Percentiles rank a stretch among this genome's conserved stretches.
These are phyloP conservation scores for Cancer borealis DNA, from an alignment of 2,888 invertebrate species.

Conservation along the genomic window DNA sequence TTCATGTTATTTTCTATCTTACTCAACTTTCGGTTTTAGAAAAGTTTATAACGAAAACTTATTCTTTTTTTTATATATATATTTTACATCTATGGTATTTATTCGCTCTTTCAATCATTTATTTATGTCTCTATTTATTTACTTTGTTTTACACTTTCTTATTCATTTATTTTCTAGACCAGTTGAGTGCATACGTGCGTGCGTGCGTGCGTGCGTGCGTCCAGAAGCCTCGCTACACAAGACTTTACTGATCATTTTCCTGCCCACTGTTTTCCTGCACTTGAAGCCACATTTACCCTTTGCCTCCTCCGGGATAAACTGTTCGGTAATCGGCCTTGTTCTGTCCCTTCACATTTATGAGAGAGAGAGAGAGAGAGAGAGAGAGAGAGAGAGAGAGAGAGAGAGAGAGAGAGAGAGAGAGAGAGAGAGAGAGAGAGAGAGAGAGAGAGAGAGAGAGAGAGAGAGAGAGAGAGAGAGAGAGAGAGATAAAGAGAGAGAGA, in stretches of 20 bases:
- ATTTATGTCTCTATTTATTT: neutral
- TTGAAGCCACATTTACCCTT: neutral
- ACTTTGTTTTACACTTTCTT: neutral
- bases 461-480: conserved; percentile 20
- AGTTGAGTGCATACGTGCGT: too few relatives aligned
- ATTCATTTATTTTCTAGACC: neutral
- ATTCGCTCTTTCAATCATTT: too few relatives aligned
- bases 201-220: too few relatives aligned
- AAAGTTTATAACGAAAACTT: too few relatives aligned
- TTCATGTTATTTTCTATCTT: too few relatives aligned
- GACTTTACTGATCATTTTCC: too few relatives aligned
- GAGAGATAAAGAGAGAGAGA: neutral
- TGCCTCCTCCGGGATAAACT: neutral
- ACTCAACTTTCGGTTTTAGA: too few relatives aligned
- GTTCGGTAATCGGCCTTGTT: neutral
- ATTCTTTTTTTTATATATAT: too few relatives aligned
- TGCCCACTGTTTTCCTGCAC: too few relatives aligned
- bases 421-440: conserved; percentile 17
- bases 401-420: conserved; percentile 20
- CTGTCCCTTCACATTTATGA: neutral
- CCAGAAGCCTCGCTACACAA: too few relatives aligned
- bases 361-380: conserved; percentile 20
- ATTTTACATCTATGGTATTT: too few relatives aligned
- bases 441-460: neutral
- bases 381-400: conserved; percentile 20